A percentile compares a stretch with the other conserved stretches of the same genome.
These are phyloP conservation scores for Oligia fasciuncula DNA, from an alignment of 2,888 invertebrate species.

Conservation along the genomic window DNA sequence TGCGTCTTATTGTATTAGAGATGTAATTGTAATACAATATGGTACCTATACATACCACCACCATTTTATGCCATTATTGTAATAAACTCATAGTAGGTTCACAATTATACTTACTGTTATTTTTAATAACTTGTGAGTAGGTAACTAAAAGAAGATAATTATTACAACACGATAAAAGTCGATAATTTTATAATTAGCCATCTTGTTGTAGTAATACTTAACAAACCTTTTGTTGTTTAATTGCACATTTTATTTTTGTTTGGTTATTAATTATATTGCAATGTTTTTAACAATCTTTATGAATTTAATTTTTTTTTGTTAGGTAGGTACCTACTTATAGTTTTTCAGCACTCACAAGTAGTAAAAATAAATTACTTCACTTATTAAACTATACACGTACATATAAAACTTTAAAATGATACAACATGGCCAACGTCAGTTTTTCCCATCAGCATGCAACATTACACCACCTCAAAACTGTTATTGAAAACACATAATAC, in stretches of 20 bases:
- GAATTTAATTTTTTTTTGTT: too few relatives aligned
- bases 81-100: not conserved
- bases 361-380: conserved; percentile 1
- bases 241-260: not conserved
- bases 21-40: not conserved
- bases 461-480: too few relatives aligned
- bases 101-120: not conserved
- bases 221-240: too few relatives aligned
- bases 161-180: not conserved
- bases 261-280: not conserved
- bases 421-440: not conserved
- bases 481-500: not conserved
- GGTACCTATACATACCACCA: not conserved
- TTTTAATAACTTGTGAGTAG: not conserved
- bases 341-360: not conserved
- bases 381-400: not conserved
- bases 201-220: not conserved
- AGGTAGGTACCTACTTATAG: not conserved
- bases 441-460: not conserved
- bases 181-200: not conserved
- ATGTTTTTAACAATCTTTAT: not conserved
- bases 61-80: not conserved
- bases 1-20: too few relatives aligned
- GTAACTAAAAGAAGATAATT: not conserved
- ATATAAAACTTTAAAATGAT: not conserved